These are phyloP conservation scores for Sipha maydis DNA, from an alignment of 2,888 invertebrate genomes.

Conservation along the genomic window DNA sequence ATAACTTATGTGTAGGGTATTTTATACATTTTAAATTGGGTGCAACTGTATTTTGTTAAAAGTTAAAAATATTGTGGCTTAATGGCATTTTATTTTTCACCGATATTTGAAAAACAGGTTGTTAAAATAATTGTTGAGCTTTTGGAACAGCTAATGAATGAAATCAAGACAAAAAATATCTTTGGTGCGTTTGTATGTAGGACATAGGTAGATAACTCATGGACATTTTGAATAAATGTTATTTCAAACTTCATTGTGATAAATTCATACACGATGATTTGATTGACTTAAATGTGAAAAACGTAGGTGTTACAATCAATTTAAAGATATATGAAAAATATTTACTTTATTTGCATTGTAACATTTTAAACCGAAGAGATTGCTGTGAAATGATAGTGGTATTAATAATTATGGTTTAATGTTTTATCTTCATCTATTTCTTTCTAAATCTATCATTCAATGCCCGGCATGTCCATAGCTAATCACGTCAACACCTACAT, in stretches of 20 bases:
- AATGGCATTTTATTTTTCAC: no score
- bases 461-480: no score
- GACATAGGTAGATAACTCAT: neutral
- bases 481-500: slow-evolving; percentile 7
- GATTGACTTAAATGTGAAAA: neutral
- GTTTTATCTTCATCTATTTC: neutral
- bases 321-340: neutral
- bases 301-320: neutral
- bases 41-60: no score
- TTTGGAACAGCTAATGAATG: no score
- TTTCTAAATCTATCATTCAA: neutral
- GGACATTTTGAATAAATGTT: neutral
- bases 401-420: neutral
- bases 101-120: no score
- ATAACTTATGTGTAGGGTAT: no score
- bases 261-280: neutral
- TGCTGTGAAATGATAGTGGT: neutral
- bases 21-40: no score
- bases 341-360: neutral
- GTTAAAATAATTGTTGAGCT: no score
- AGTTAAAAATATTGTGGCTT: no score
- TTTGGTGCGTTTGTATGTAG: no score
- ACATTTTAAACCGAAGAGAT: neutral
- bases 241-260: neutral
- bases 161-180: no score